Base-by-base conservation (phyloP, 2,888 invertebrate genomes). In the Megamerina dolium region DNA sequence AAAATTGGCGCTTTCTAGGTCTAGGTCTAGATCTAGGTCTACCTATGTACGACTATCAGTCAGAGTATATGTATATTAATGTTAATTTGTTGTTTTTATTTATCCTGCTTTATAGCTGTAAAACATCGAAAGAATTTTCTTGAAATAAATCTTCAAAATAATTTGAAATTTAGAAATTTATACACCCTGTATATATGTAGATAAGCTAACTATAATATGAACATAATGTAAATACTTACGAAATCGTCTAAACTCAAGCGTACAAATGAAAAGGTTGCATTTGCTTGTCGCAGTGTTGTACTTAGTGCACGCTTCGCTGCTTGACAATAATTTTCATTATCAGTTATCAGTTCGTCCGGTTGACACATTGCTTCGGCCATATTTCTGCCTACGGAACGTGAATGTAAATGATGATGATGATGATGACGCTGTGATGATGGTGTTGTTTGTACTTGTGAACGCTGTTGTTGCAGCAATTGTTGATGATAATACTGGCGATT, bases 401-500 rank as follows among this genome's bases (percentile, higher is more conserved):
- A 49, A 35, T 61, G 60, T 20, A 61, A 49, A 47, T 62, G 60
- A 52, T 62, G 62, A n/a, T 36, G 58, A 34, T 51, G 57, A 23
- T 48, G 41, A 10, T 16, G 29, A 20, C 33, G 41, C 2, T 31
- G 6, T 37, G 37, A 17, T 30, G 37, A 10, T 39, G 32, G 2
- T 21, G 40, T 19, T 30, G 20, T 14, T 19, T 26, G 16, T 17
- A 39, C 3, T 29, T 21, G 13, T 37, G 34, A 23, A 17, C 50
- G 40, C 30, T 49, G 49, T 35, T 56, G 37, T 13, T 43, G 45
- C 35, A 53, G 17, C 20, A 53, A 20, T 19, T 52, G 46, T 17
- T 50, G 54, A 45, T 52, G 51, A 27, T 52, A 50, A n/a, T 40
- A 45, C 41, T 52, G 42, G 33, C 52, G 50, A 37, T 46, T 45